A percentile compares a stretch with the other conserved stretches of the same genome.
Evolutionary conservation across 2,888 invertebrate genomes (phyloP).

Genomic region (Chelonus formosanus): DNA sequence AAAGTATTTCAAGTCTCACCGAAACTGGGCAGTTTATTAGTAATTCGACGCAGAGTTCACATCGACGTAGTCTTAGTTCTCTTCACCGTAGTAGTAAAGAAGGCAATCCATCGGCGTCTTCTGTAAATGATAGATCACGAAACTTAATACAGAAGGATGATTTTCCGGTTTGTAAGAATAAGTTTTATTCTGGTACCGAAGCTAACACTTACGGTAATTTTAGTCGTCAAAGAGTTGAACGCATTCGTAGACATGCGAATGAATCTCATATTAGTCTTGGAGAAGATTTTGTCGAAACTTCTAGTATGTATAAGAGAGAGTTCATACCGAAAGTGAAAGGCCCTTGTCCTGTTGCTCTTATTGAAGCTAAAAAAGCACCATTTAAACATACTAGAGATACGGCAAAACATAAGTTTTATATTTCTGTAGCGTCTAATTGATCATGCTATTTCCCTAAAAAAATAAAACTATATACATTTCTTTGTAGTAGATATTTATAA

Average conservation of each 20-base stretch:
- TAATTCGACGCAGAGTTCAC: conserved; percentile 73
- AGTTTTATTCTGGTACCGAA: conserved; percentile 79
- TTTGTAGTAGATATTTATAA: too few species aligned
- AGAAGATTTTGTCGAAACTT: conserved; percentile 70
- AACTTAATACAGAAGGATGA: conserved; percentile 73
- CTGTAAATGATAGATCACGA: conserved; percentile 70
- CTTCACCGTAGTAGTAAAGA: conserved; percentile 78
- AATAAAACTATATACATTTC: too few species aligned
- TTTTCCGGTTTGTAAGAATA: conserved; percentile 73
- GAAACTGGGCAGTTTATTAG: conserved; percentile 77
- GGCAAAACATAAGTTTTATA: conserved; percentile 84
- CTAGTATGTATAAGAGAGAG: conserved; percentile 79
- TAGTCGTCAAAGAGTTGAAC: conserved; percentile 69
- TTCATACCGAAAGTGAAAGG: conserved; percentile 76
- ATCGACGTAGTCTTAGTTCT: conserved; percentile 81
- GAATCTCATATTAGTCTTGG: conserved; percentile 81
- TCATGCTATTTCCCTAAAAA: too few species aligned
- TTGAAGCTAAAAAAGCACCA: conserved; percentile 78
- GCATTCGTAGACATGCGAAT: conserved; percentile 73
- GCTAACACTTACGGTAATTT: conserved; percentile 77
- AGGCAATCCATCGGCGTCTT: conserved; percentile 68
- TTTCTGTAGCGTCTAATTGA: conserved; percentile 70
- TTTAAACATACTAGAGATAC: conserved; percentile 87
- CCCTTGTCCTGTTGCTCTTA: conserved; percentile 82
- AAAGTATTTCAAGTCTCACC: conserved; percentile 81